A percentile compares a stretch with the other conserved stretches of the same genome.
Evolutionary conservation across 2,113 vertebrate species (phyloP).

Genomic region (Peucedramus taeniatus): DNA sequence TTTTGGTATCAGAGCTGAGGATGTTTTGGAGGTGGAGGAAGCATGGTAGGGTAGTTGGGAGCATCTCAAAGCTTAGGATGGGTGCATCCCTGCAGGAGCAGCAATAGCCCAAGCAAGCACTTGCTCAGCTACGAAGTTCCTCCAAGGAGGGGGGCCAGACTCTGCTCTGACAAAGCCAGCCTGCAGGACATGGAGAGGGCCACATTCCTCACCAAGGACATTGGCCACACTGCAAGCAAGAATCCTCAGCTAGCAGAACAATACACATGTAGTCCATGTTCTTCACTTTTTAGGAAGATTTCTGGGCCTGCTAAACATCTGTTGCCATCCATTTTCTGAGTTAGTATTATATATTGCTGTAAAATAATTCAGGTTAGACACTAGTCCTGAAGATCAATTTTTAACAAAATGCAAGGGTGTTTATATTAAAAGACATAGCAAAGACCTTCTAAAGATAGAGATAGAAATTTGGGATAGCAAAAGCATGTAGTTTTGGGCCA

Average conservation of each 20-base stretch:
- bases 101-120: not conserved
- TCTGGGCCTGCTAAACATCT: not conserved
- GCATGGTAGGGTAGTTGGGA: not conserved
- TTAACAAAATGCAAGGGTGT: not conserved
- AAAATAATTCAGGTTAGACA: not conserved
- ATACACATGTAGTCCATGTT: not conserved
- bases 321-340: not conserved
- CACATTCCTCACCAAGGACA: not conserved
- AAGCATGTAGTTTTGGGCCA: not conserved
- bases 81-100: not conserved
- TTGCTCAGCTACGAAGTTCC: not conserved
- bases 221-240: not conserved
- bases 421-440: not conserved
- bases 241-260: not conserved
- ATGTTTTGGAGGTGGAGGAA: not conserved
- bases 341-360: not conserved
- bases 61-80: not conserved
- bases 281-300: not conserved
- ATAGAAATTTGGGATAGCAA: not conserved
- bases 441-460: not conserved
- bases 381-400: not conserved
- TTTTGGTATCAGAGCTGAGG: not conserved
- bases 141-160: not conserved
- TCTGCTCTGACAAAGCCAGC: not conserved
- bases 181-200: fast-evolving